Evolutionary conservation across 2,113 vertebrate genomes (phyloP), one percentile per base, ranked within the genome.

Genomic region (Rana temporaria): DNA sequence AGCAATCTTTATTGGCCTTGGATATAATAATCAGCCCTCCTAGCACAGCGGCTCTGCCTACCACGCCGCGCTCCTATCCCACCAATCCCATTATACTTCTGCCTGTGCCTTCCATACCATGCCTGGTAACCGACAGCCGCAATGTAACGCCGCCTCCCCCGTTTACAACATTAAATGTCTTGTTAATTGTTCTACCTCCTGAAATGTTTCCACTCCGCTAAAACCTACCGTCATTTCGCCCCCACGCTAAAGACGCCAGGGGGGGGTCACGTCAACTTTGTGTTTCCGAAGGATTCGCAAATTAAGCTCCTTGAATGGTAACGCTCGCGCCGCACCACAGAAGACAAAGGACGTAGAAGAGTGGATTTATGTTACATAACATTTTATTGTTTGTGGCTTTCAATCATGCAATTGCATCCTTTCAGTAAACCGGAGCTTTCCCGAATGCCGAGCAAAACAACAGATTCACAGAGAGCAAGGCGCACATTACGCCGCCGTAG

Each of bases 121-220:
- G 42, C 42, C 42, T 48, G 8, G 14, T 56, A 26, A 24, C 57
- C 63, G 14, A 76, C 56, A 42, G 22, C n/a, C 59, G 17, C 55
- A 56, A 22, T 56, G 53, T 74, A 55, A 30, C 24, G 19, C 3
- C 20, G 19, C 53, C 17, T 19, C 56, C 15, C 15, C 16, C 6
- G 30, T 59, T 57, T 9, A 14, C 18, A 19, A 32, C 20, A 59
- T 18, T 74, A 60, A 74, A 74, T 74, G 20, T 74, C 26, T 19
- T 17, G 17, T 20, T 75, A 62, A 75, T 74, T 74, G 14, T 32
- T 24, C 42, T 70, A 24, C 73, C 11, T 26, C 42, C 60, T 65
- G 60, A 56, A 65, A 20, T 66, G 60, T 34, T 26, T 66, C 26
- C 26, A 42, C 62, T 65, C 62, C 53, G 42, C 19, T 66, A 15